Conservation (phyloP, 2,797 vertebrate species). For the Propithecus deckenii region DNA sequence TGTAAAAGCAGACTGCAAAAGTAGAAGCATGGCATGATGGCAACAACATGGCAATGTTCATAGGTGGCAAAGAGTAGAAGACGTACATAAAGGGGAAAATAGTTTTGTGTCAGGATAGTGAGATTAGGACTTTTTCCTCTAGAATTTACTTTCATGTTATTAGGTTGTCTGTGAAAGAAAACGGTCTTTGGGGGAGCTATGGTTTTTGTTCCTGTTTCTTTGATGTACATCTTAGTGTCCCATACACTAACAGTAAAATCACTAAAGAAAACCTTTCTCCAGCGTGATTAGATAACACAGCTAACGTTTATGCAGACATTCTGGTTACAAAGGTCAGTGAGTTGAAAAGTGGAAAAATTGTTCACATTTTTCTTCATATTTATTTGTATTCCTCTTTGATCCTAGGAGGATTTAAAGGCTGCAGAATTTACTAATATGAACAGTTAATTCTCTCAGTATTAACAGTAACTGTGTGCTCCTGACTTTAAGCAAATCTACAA, state of each 20-base stretch:
- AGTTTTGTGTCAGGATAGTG: background rate
- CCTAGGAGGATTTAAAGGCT: background rate
- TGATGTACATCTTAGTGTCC: background rate
- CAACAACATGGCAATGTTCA: too few species aligned
- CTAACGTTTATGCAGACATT: background rate
- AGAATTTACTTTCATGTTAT: background rate
- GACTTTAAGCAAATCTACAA: background rate
- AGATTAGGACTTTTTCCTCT: background rate
- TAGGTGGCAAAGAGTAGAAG: too few species aligned
- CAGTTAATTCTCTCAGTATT: background rate
- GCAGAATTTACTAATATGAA: background rate
- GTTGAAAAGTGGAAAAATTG: background rate
- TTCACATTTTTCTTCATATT: background rate
- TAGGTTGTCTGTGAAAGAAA: background rate
- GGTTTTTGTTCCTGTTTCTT: background rate
- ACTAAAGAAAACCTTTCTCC: background rate
- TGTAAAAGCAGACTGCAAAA: background rate
- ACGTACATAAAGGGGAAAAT: background rate
- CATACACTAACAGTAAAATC: background rate
- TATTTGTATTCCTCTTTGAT: background rate
- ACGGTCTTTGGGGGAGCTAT: background rate
- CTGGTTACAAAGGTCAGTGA: background rate
- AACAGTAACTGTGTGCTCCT: background rate
- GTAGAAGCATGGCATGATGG: rapidly evolving
- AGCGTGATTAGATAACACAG: background rate